These are phyloP conservation scores for Silvanus unidentatus DNA, from an alignment of 2,888 invertebrate genomes.

Conservation along the genomic window DNA sequence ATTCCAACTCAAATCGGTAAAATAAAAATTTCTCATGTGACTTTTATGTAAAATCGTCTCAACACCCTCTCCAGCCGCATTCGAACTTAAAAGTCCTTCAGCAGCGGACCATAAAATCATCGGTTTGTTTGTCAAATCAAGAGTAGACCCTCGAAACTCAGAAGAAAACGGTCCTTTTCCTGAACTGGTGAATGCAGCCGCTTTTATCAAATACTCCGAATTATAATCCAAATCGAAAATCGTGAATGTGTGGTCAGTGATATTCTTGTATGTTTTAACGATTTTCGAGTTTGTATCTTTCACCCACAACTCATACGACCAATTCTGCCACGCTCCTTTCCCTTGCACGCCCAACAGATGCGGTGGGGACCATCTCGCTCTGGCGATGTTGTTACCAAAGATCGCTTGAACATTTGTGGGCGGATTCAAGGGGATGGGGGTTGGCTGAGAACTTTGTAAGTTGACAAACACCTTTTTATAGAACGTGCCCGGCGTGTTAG, in stretches of 20 bases:
- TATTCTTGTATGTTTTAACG: slow-evolving; percentile 44
- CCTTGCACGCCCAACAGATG: slow-evolving; percentile 69
- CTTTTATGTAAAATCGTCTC: slow-evolving; percentile 60
- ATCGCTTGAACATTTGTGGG: slow-evolving; percentile 77
- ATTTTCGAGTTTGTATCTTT: slow-evolving; percentile 42
- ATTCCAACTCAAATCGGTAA: slow-evolving; percentile 73
- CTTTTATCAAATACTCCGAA: slow-evolving; percentile 70
- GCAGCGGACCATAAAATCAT: slow-evolving; percentile 69
- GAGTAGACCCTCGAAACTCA: slow-evolving; percentile 67
- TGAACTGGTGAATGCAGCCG: slow-evolving; percentile 69
- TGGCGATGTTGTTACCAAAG: slow-evolving; percentile 68
- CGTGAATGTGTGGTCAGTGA: slow-evolving; percentile 57
- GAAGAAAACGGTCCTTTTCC: slow-evolving; percentile 77
- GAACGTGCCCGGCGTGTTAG: slow-evolving; percentile 44
- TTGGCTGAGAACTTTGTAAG: slow-evolving; percentile 68
- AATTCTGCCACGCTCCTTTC: slow-evolving; percentile 62
- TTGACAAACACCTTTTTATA: slow-evolving; percentile 49
- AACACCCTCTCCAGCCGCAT: slow-evolving; percentile 72
- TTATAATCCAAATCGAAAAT: slow-evolving; percentile 67
- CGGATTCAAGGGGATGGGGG: slow-evolving; percentile 71
- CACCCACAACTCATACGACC: slow-evolving; percentile 73
- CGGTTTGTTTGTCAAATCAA: slow-evolving; percentile 56
- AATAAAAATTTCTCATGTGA: slow-evolving; percentile 49
- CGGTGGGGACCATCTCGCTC: slow-evolving; percentile 77
- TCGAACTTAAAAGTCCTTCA: slow-evolving; percentile 72